Conservation (phyloP, 2,113 vertebrate species). For the Mustelus asterias region DNA sequence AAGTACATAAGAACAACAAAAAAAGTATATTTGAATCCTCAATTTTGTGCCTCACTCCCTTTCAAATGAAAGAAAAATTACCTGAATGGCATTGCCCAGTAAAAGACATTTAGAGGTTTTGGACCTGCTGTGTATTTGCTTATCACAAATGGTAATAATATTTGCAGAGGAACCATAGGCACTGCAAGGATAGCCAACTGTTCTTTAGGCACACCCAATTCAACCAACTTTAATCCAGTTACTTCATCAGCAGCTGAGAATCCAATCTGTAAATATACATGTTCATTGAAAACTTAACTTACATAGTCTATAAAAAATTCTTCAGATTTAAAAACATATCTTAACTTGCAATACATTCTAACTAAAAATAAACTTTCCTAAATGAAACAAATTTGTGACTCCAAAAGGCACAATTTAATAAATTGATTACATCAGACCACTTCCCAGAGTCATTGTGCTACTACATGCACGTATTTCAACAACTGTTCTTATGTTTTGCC, state of each 20-base stretch:
- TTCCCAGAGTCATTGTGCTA: background rate
- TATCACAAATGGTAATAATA: conserved; percentile 84
- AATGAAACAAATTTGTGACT: background rate
- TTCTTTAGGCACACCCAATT: conserved; percentile 92
- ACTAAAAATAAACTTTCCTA: background rate
- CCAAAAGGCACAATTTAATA: background rate
- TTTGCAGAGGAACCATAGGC: conserved; percentile 95
- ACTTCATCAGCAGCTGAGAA: conserved; percentile 95
- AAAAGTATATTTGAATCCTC: background rate
- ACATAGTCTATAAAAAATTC: background rate
- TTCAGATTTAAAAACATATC: background rate
- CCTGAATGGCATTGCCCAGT: conserved; percentile 95
- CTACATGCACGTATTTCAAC: background rate
- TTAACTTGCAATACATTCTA: background rate
- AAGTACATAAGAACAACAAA: background rate
- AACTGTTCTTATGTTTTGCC: background rate
- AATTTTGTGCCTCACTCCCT: background rate
- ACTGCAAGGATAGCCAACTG: conserved; percentile 88
- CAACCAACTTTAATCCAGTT: conserved; percentile 89
- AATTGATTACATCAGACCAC: background rate
- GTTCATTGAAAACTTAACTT: background rate
- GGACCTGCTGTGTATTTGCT: conserved; percentile 96
- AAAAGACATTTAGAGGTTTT: conserved; percentile 82
- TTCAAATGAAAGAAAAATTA: conserved; percentile 43
- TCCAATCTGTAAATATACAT: conserved; percentile 68